These are phyloP conservation scores for Mormyrops boulengeri DNA, from an alignment of 2,797 vertebrate genomes.

Conservation along the genomic window DNA sequence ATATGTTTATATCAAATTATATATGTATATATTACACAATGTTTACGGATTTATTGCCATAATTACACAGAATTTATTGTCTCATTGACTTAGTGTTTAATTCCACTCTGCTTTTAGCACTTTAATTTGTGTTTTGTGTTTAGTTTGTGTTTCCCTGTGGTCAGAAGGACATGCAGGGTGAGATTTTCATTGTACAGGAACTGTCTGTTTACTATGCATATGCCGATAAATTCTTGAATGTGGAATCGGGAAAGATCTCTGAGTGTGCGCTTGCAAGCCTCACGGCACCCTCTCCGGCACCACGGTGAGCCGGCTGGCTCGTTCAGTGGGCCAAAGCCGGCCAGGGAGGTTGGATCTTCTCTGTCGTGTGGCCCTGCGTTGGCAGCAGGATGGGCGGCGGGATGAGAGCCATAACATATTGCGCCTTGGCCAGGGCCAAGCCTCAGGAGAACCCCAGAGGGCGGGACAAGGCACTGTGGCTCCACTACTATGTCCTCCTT, in stretches of 20 bases:
- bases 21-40: not conserved
- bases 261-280: not conserved
- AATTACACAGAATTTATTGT: not conserved
- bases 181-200: not conserved
- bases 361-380: not conserved
- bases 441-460: conserved; percentile 37
- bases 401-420: not conserved
- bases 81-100: not conserved
- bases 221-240: not conserved
- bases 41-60: not conserved
- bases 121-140: not conserved
- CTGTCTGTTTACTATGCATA: not conserved
- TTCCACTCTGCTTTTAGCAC: not conserved
- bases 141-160: not conserved
- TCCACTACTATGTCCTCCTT: not conserved
- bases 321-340: not conserved
- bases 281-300: not conserved
- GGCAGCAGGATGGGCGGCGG: not conserved
- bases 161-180: not conserved
- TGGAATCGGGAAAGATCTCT: not conserved
- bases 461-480: not conserved
- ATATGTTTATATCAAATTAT: not conserved
- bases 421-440: conserved; percentile 40
- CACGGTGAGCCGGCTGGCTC: not conserved
- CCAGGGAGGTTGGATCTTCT: not conserved